phyloP scores from a whole-genome alignment of 2,113 vertebrate species.

The Daubentonia madagascariensis region DNA sequence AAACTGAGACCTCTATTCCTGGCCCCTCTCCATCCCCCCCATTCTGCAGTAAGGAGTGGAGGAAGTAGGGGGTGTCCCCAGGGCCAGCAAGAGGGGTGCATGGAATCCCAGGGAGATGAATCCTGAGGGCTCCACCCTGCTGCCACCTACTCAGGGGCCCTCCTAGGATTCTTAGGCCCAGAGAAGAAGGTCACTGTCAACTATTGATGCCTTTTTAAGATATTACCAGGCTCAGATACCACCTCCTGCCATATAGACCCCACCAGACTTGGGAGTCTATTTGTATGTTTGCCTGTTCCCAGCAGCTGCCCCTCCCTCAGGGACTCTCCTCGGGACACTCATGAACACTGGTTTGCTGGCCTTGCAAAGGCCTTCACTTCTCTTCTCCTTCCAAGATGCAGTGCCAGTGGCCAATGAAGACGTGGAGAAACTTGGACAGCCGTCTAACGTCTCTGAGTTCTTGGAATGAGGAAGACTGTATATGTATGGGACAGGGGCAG shows the following conservation, averaged over 20 bases:
- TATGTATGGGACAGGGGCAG: background rate
- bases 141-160: background rate
- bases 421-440: background rate
- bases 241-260: fast-evolving
- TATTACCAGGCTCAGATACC: background rate
- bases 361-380: background rate
- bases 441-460: background rate
- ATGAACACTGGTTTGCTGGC: background rate
- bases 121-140: background rate
- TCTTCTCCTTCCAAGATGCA: background rate
- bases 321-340: background rate
- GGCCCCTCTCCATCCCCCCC: background rate
- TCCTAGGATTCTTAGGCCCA: background rate
- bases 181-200: background rate
- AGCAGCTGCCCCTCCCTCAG: background rate
- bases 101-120: background rate
- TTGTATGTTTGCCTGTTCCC: background rate
- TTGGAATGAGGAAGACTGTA: slow-evolving; percentile 44
- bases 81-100: background rate
- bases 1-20: background rate
- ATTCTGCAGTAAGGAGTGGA: background rate
- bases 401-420: background rate
- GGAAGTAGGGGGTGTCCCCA: background rate
- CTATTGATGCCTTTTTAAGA: background rate
- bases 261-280: background rate